Conservation (phyloP, 1,140 invertebrate genomes). For the Archegozetes longisetosus region DNA sequence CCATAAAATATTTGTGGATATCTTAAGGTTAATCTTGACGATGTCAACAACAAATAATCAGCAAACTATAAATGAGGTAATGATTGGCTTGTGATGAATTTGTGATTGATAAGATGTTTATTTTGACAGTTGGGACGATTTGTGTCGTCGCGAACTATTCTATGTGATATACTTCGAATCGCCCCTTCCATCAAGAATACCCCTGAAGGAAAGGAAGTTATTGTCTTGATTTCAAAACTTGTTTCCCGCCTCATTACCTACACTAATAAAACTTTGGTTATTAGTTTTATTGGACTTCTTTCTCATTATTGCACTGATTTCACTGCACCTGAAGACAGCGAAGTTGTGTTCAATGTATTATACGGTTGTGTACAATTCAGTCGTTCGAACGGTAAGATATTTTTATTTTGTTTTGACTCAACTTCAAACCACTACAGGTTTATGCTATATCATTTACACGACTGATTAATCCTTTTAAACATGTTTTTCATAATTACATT, state of each 20-base stretch:
- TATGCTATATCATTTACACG: not conserved
- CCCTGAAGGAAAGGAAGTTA: constrained; percentile 1
- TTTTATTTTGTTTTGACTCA: not conserved
- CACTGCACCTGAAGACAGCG: not conserved
- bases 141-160: not conserved
- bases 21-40: constrained; percentile 6
- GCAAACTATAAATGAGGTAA: constrained; percentile 8
- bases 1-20: constrained; percentile 13
- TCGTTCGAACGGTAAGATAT: constrained; percentile 6
- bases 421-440: not conserved
- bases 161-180: constrained; percentile 13
- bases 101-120: not conserved
- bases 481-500: too few species aligned
- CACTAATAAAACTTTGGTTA: constrained; percentile 11
- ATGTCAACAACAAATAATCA: constrained; percentile 2
- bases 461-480: constrained; percentile 16
- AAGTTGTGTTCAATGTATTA: constrained; percentile 14
- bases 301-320: constrained; percentile 2
- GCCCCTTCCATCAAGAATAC: constrained; percentile 4
- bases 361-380: constrained; percentile 11
- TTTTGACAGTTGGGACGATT: constrained; percentile 10
- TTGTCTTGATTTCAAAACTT: constrained; percentile 9
- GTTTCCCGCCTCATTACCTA: constrained; percentile 1
- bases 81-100: not conserved
- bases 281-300: constrained; percentile 8